phyloP scores from a whole-genome alignment of 2,797 vertebrate genomes.

The Crypturellus tataupa region DNA sequence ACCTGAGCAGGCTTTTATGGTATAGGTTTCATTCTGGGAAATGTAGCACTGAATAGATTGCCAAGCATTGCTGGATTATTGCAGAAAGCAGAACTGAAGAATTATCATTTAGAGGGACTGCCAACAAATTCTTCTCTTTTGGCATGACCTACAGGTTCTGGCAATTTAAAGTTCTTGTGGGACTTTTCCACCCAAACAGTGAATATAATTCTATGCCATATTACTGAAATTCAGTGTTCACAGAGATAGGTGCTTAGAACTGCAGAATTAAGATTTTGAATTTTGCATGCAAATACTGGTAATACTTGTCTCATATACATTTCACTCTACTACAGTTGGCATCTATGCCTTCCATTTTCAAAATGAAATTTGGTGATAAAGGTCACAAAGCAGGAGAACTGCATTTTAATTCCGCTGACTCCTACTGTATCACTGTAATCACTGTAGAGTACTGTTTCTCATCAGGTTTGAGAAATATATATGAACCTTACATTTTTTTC shows the following conservation, averaged over 20 bases:
- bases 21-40: neutral
- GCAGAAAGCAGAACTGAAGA: neutral
- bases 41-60: neutral
- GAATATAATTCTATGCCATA: neutral
- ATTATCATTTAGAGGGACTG: neutral
- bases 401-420: neutral
- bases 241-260: neutral
- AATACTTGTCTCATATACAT: neutral
- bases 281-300: neutral
- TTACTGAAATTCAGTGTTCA: neutral
- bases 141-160: neutral
- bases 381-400: neutral
- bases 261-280: neutral
- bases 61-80: neutral
- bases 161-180: neutral
- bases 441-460: neutral
- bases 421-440: neutral
- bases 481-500: neutral
- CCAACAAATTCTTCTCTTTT: neutral
- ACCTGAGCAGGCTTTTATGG: neutral
- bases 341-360: neutral
- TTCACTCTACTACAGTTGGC: neutral
- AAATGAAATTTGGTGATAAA: neutral
- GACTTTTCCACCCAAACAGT: neutral
- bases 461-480: neutral